phyloP scores from a whole-genome alignment of 1,140 invertebrate genomes.

The Nasonia longicornis region DNA sequence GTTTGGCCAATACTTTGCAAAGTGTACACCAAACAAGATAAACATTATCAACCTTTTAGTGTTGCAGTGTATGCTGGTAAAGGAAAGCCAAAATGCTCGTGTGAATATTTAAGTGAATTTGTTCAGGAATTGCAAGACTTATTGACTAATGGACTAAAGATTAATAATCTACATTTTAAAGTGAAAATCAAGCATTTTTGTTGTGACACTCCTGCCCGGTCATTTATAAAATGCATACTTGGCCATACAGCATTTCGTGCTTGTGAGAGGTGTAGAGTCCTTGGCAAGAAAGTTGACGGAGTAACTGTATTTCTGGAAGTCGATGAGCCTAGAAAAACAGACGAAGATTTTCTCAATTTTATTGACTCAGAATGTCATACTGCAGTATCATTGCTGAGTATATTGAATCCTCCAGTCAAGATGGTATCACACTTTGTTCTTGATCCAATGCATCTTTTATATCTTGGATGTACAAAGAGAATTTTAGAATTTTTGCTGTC shows the following conservation, averaged over 20 bases:
- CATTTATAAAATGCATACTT: neutral
- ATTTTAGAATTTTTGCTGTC: too few species aligned
- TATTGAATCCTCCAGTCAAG: too few species aligned
- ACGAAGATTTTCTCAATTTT: too few species aligned
- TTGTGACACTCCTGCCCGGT: slow-evolving; percentile 1
- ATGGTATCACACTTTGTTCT: too few species aligned
- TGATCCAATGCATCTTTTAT: too few species aligned
- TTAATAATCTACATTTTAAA: slow-evolving; percentile 26
- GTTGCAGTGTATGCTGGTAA: slow-evolving; percentile 45
- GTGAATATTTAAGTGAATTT: slow-evolving; percentile 41
- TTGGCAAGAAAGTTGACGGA: slow-evolving; percentile 25
- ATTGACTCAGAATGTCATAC: too few species aligned
- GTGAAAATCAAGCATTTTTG: slow-evolving; percentile 23
- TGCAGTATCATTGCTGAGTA: too few species aligned
- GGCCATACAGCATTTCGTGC: neutral
- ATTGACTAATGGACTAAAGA: slow-evolving; percentile 33
- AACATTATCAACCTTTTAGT: slow-evolving; percentile 41
- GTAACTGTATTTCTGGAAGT: slow-evolving; percentile 24
- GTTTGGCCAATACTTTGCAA: slow-evolving; percentile 41
- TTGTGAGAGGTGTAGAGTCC: neutral
- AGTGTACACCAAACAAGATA: slow-evolving; percentile 30
- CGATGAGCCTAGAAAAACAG: too few species aligned
- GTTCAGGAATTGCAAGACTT: slow-evolving; percentile 36
- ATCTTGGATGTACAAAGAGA: too few species aligned
- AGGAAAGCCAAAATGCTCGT: slow-evolving; percentile 37